These are phyloP conservation scores for Hymenochirus boettgeri DNA, from an alignment of 2,113 vertebrate species.

Conservation along the genomic window DNA sequence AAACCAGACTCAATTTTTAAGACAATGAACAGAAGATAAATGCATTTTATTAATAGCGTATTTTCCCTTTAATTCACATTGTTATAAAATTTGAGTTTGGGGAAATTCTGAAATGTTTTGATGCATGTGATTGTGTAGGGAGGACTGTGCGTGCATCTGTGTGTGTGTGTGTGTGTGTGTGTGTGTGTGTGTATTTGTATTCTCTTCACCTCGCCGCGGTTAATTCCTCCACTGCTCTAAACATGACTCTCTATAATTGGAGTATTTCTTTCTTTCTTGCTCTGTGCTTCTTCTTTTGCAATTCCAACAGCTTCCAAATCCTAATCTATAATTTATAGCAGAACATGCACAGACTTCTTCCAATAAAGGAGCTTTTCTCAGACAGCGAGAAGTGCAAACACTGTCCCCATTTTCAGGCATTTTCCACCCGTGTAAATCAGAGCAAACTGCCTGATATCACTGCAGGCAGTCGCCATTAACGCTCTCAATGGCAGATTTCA, in stretches of 20 bases:
- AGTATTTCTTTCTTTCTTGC: constrained; percentile 5
- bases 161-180: not conserved
- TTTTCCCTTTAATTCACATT: too few relatives aligned
- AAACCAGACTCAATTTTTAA: too few relatives aligned
- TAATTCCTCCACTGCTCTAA: constrained; percentile 6
- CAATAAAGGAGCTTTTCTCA: constrained; percentile 14
- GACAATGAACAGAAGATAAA: too few relatives aligned
- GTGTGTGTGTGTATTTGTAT: not conserved
- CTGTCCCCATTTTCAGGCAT: constrained; percentile 24
- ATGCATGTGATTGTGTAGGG: constrained; percentile 17
- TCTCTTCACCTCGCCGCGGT: constrained; percentile 2
- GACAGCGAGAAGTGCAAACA: constrained; percentile 6
- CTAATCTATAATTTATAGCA: constrained; percentile 37
- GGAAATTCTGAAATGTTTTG: too few relatives aligned
- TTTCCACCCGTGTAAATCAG: constrained; percentile 16
- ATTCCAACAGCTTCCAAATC: constrained; percentile 22
- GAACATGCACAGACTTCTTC: constrained; percentile 3
- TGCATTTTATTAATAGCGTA: too few relatives aligned
- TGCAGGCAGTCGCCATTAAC: constrained; percentile 7
- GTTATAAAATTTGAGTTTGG: too few relatives aligned
- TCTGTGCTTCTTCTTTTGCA: constrained; percentile 10
- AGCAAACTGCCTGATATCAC: constrained; percentile 7
- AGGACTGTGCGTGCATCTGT: not conserved
- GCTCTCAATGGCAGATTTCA: not conserved
- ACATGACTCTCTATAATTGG: constrained; percentile 20